Percentiles rank a stretch among this genome's conserved stretches.
Conservation (phyloP, 2,113 vertebrate genomes). For the Sakesphorus luctuosus region DNA sequence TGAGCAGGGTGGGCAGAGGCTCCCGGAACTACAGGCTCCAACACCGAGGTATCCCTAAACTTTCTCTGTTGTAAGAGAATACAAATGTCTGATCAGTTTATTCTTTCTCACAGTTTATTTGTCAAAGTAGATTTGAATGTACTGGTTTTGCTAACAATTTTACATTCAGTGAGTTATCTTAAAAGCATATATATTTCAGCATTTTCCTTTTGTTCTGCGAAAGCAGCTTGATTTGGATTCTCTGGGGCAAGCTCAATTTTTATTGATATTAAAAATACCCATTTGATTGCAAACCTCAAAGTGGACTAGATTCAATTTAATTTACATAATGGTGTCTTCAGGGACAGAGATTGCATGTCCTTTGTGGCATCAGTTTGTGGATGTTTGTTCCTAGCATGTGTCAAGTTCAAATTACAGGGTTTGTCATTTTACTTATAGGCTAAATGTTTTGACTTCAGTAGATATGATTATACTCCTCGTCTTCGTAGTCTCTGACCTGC, state of each 20-base stretch:
- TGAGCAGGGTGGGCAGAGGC: background rate
- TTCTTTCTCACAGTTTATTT: conserved; percentile 15
- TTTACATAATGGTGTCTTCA: conserved; percentile 26
- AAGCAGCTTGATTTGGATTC: conserved; percentile 46
- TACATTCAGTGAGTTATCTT: background rate
- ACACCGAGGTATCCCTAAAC: background rate
- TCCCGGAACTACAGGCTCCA: background rate
- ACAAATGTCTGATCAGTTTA: conserved; percentile 18
- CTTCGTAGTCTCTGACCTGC: background rate
- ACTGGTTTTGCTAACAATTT: conserved; percentile 31
- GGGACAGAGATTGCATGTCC: conserved; percentile 55
- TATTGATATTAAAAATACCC: conserved; percentile 61
- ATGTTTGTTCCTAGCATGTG: conserved; percentile 54
- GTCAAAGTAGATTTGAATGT: background rate
- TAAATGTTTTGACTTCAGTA: conserved; percentile 35
- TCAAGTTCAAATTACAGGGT: conserved; percentile 41
- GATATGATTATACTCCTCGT: background rate
- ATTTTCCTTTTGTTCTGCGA: conserved; percentile 36
- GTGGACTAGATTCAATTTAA: conserved; percentile 44
- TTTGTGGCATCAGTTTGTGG: conserved; percentile 49
- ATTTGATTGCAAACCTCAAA: conserved; percentile 53
- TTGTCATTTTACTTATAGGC: conserved; percentile 28
- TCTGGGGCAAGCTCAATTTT: conserved; percentile 52
- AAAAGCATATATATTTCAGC: conserved; percentile 36
- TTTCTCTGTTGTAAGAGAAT: background rate